A percentile compares a stretch with the other conserved stretches of the same genome.
Evolutionary conservation across 2,888 invertebrate genomes (phyloP).

Genomic region (Oconnorella tubifera): DNA sequence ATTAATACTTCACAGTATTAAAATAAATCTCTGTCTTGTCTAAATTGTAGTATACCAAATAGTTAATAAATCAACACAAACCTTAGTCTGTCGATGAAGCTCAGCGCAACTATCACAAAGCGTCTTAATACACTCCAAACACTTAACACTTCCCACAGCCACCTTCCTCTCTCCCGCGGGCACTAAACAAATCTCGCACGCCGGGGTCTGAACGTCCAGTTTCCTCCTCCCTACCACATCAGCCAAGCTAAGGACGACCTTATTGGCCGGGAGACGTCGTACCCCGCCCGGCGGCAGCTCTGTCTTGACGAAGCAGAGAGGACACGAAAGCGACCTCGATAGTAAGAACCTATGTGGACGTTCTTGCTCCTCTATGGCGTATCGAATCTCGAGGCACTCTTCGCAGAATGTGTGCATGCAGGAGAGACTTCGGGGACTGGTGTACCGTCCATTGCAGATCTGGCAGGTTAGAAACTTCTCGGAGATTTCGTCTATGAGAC

Average conservation of each 20-base stretch:
- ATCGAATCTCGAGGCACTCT: constrained; percentile 50
- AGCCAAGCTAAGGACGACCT: constrained; percentile 51
- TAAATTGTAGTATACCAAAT: too few relatives aligned
- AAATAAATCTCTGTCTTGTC: too few relatives aligned
- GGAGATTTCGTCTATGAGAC: constrained; percentile 51
- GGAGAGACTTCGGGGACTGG: constrained; percentile 48
- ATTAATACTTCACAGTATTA: too few relatives aligned
- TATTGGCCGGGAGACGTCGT: constrained; percentile 51
- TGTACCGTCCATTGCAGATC: constrained; percentile 50
- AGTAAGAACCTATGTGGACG: constrained; percentile 39
- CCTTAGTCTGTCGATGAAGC: constrained; percentile 49
- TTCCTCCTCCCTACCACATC: constrained; percentile 34
- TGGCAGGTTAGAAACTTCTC: constrained; percentile 54
- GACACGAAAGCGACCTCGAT: constrained; percentile 48
- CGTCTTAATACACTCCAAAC: constrained; percentile 52
- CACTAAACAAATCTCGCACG: constrained; percentile 18
- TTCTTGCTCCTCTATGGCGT: constrained; percentile 46
- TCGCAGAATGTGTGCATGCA: constrained; percentile 53
- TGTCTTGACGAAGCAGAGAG: constrained; percentile 51
- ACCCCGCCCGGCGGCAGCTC: constrained; percentile 52
- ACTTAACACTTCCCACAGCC: constrained; percentile 41
- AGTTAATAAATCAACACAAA: too few relatives aligned
- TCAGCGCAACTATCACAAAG: constrained; percentile 51
- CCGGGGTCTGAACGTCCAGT: background rate
- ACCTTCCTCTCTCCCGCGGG: background rate